phyloP scores from a whole-genome alignment of 2,888 invertebrate species.

The Troides oblongomaculatus region DNA sequence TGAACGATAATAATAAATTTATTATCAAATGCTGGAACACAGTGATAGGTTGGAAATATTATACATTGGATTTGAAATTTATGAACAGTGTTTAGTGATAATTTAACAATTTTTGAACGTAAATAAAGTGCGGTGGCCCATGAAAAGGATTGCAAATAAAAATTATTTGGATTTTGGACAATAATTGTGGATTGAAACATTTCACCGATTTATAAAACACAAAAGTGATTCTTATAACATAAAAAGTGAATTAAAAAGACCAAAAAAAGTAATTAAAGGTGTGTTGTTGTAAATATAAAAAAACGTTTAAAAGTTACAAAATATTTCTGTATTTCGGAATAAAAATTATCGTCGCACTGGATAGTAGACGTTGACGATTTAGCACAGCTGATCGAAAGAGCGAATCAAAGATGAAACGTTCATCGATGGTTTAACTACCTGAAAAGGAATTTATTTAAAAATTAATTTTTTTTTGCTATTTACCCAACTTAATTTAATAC shows the following conservation, averaged over 20 bases:
- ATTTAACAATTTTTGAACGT: slow-evolving; percentile 54
- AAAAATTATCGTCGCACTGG: slow-evolving; percentile 8
- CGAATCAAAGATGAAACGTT: slow-evolving; percentile 52
- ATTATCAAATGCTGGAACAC: slow-evolving; percentile 84
- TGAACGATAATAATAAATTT: slow-evolving; percentile 72
- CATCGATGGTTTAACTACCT: slow-evolving; percentile 41
- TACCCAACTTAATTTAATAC: neutral
- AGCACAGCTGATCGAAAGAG: slow-evolving; percentile 60
- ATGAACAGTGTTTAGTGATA: slow-evolving; percentile 69
- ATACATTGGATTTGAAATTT: slow-evolving; percentile 72
- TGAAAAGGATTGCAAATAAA: slow-evolving; percentile 69
- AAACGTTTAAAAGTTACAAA: slow-evolving; percentile 1
- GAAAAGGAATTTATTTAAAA: neutral
- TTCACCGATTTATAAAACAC: slow-evolving; percentile 42
- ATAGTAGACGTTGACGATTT: slow-evolving; percentile 28
- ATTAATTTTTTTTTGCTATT: neutral
- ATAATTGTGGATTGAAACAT: slow-evolving; percentile 49
- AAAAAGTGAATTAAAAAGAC: slow-evolving; percentile 31
- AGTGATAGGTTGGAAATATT: slow-evolving; percentile 81
- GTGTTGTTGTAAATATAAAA: slow-evolving; percentile 32
- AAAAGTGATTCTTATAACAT: slow-evolving; percentile 26
- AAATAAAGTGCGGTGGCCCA: slow-evolving; percentile 71
- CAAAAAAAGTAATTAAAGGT: slow-evolving; percentile 34
- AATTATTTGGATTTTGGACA: slow-evolving; percentile 62
- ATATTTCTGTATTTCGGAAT: slow-evolving; percentile 5